Conservation (phyloP, 2,113 vertebrate genomes). For the Siphamia tubifer region DNA sequence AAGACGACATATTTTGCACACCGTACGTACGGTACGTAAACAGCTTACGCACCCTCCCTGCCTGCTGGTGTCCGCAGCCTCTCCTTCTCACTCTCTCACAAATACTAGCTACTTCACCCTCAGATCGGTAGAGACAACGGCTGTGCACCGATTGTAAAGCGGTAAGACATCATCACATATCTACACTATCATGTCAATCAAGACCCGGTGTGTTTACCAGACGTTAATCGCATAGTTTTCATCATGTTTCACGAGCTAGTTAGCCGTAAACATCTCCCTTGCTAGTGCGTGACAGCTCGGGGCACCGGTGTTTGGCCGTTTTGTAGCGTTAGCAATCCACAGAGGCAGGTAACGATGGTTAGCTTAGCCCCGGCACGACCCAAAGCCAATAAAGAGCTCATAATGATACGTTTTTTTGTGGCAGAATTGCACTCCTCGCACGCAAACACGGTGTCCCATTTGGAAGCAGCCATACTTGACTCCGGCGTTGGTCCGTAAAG, state of each 20-base stretch:
- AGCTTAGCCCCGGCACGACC: constrained; percentile 55
- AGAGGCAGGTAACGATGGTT: constrained; percentile 41
- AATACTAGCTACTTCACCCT: constrained; percentile 33
- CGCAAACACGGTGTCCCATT: neutral
- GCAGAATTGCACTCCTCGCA: neutral
- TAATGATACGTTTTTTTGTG: neutral
- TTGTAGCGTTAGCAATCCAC: constrained; percentile 42
- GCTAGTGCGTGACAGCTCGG: constrained; percentile 42
- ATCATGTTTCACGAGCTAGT: constrained; percentile 8
- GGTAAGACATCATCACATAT: constrained; percentile 57
- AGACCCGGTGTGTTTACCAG: neutral
- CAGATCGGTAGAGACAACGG: constrained; percentile 29
- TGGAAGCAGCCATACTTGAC: neutral
- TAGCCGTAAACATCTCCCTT: constrained; percentile 23
- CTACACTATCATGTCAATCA: neutral
- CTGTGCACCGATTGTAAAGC: constrained; percentile 44
- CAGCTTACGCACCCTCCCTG: constrained; percentile 39
- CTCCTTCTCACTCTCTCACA: constrained; percentile 12
- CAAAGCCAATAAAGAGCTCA: neutral
- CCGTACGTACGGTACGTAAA: constrained; percentile 31
- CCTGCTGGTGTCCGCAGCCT: constrained; percentile 14
- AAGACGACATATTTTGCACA: constrained; percentile 41
- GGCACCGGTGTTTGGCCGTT: constrained; percentile 52
- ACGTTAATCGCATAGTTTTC: neutral
- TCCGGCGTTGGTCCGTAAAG: neutral